phyloP scores from a whole-genome alignment of 1,140 invertebrate genomes.

The Gryllus bimaculatus region DNA sequence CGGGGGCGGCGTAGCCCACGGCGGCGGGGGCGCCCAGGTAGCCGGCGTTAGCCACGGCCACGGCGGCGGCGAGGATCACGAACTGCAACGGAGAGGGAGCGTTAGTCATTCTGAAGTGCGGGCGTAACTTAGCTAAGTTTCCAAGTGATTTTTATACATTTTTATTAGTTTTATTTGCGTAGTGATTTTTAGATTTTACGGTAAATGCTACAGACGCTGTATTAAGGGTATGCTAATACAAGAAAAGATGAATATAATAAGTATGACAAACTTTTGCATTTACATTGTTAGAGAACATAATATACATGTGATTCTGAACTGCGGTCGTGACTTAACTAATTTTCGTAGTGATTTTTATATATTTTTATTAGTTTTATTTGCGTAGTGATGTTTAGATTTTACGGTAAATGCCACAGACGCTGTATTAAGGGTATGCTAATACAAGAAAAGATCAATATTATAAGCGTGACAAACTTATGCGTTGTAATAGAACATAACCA shows the following conservation, averaged over 20 bases:
- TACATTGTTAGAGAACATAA: too few species aligned
- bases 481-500: too few species aligned
- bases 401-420: neutral
- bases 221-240: too few species aligned
- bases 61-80: conserved; percentile 13
- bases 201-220: too few species aligned
- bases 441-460: neutral
- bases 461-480: neutral
- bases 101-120: neutral
- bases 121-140: too few species aligned
- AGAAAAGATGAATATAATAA: too few species aligned
- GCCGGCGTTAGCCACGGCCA: conserved; percentile 40
- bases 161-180: too few species aligned
- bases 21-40: conserved; percentile 57
- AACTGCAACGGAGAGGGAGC: neutral
- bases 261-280: too few species aligned
- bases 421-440: neutral
- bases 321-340: too few species aligned
- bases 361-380: too few species aligned
- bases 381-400: neutral
- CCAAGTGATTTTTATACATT: too few species aligned
- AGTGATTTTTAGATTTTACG: too few species aligned
- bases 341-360: neutral
- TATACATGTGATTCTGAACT: neutral
- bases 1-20: conserved; percentile 51